Conservation (phyloP, 2,797 vertebrate species). For the Pseudochaenichthys georgianus region DNA sequence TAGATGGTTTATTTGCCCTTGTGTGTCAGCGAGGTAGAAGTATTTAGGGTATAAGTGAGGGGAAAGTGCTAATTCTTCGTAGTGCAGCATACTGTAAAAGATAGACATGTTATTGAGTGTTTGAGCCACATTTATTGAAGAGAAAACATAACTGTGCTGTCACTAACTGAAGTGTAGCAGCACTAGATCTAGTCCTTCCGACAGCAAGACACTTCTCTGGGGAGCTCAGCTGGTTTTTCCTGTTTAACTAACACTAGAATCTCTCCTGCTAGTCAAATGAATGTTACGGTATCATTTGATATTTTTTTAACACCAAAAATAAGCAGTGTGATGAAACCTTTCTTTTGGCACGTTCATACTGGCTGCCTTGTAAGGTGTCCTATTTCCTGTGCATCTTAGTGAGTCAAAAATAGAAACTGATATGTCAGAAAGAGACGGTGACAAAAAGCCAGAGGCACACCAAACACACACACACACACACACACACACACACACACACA, state of each 20-base stretch:
- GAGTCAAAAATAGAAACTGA: constrained; percentile 81
- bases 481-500: constrained; percentile 40
- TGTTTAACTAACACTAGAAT: constrained; percentile 56
- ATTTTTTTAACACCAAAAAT: constrained; percentile 66
- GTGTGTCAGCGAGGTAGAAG: constrained; percentile 8
- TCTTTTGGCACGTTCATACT: constrained; percentile 41
- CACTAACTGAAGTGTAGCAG: constrained; percentile 41
- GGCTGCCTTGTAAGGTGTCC: constrained; percentile 69
- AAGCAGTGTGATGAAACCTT: constrained; percentile 56
- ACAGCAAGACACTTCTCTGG: constrained; percentile 49
- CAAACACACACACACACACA: constrained; percentile 40
- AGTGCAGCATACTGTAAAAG: constrained; percentile 20
- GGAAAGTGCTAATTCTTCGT: constrained; percentile 16
- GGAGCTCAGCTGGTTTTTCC: constrained; percentile 53
- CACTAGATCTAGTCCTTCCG: constrained; percentile 38
- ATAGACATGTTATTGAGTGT: constrained; percentile 29
- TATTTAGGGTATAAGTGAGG: not conserved
- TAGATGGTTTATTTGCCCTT: constrained; percentile 3
- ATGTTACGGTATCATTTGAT: constrained; percentile 52
- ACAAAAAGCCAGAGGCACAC: constrained; percentile 75
- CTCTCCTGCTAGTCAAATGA: constrained; percentile 53
- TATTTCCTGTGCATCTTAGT: constrained; percentile 74
- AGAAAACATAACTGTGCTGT: constrained; percentile 18
- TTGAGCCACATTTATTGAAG: constrained; percentile 38
- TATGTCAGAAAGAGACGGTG: constrained; percentile 78